phyloP scores from a whole-genome alignment of 2,888 invertebrate species.

The Acholoe squamosa region DNA sequence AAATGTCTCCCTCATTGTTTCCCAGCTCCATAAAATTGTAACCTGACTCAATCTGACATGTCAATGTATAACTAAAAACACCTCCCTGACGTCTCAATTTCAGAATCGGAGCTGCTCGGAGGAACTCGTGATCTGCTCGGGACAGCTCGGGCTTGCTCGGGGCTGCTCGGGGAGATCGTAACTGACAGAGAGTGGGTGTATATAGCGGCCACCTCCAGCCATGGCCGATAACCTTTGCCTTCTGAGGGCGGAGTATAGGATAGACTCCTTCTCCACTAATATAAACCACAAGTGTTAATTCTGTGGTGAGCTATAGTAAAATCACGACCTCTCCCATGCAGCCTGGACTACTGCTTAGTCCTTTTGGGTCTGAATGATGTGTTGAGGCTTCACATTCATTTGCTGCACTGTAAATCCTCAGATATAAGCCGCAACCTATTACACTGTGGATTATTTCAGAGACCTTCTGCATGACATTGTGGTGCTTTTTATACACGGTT shows the following conservation, averaged over 20 bases:
- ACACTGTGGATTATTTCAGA: too few species aligned
- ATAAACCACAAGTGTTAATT: constrained; percentile 46
- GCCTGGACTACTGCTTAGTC: neutral
- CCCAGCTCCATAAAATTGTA: neutral
- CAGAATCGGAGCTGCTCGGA: neutral
- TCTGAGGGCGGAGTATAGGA: constrained; percentile 42
- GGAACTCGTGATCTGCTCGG: neutral
- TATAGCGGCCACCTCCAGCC: neutral
- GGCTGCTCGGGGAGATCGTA: neutral
- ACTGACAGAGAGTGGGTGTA: constrained; percentile 35
- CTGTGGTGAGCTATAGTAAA: neutral
- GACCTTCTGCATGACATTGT: too few species aligned
- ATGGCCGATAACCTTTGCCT: constrained; percentile 45
- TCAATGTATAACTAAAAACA: constrained; percentile 3
- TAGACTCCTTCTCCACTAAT: neutral
- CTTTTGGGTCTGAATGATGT: too few species aligned
- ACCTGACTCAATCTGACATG: neutral
- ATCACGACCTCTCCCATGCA: neutral
- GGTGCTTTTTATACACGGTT: too few species aligned
- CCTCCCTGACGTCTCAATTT: constrained; percentile 41
- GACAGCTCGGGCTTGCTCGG: neutral
- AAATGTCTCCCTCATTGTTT: neutral
- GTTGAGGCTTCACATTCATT: too few species aligned
- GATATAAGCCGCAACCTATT: too few species aligned
- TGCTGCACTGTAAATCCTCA: too few species aligned